These are phyloP conservation scores for Darevskia nairensis DNA, from an alignment of 2,797 vertebrate genomes.

Conservation along the genomic window DNA sequence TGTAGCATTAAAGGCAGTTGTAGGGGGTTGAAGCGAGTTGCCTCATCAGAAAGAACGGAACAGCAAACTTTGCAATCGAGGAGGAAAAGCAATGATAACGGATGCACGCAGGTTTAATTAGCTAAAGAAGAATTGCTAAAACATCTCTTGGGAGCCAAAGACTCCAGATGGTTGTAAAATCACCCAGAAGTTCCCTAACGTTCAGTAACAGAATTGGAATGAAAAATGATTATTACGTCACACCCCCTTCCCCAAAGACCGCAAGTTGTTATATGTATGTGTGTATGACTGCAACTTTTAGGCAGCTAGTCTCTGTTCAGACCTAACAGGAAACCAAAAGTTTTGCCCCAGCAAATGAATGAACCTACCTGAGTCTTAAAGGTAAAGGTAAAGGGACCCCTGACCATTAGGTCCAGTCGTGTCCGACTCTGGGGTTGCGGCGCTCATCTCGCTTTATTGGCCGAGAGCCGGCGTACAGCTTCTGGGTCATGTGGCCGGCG, in stretches of 20 bases:
- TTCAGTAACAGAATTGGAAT: constrained; percentile 43
- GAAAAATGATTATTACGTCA: constrained; percentile 11
- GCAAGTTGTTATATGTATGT: background rate
- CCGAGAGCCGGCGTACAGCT: no score
- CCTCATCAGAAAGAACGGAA: background rate
- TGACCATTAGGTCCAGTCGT: no score
- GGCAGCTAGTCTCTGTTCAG: background rate
- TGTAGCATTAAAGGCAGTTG: background rate
- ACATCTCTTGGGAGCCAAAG: background rate
- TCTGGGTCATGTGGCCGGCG: no score
- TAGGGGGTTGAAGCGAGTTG: no score
- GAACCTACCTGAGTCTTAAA: background rate
- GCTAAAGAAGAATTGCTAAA: constrained; percentile 10
- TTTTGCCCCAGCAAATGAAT: background rate
- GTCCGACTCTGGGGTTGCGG: no score
- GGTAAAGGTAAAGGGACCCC: no score
- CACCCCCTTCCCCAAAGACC: background rate
- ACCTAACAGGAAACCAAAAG: background rate
- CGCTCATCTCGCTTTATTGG: no score
- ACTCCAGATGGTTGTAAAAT: constrained; percentile 24
- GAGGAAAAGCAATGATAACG: background rate
- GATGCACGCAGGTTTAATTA: constrained; percentile 27
- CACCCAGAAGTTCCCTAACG: constrained; percentile 43
- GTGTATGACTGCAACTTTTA: background rate
- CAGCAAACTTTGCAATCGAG: background rate